Evolutionary conservation across 2,113 vertebrate genomes (phyloP).

Genomic region (Ovis canadensis): DNA sequence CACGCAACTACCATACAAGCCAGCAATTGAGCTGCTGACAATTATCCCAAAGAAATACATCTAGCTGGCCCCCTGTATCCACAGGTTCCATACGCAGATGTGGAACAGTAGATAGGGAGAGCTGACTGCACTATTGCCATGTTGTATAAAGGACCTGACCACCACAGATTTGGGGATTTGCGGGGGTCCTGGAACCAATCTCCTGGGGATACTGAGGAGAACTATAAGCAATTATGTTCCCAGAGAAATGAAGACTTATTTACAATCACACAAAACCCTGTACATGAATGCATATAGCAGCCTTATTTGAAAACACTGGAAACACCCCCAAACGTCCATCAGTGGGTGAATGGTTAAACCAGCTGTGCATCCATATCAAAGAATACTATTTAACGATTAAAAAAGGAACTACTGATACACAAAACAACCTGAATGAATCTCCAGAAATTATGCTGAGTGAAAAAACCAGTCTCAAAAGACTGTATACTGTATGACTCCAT

Average conservation of each 20-base stretch:
- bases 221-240: background rate
- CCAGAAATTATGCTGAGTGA: background rate
- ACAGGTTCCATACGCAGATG: background rate
- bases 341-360: background rate
- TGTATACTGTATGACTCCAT: background rate
- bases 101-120: background rate
- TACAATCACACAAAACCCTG: background rate
- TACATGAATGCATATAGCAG: background rate
- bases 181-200: background rate
- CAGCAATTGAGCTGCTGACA: background rate
- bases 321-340: background rate
- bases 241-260: background rate
- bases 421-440: background rate
- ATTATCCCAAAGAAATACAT: background rate
- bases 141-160: background rate
- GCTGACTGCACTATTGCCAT: background rate
- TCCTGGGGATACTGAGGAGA: background rate
- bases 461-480: background rate
- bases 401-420: background rate
- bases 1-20: background rate
- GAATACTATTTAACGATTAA: background rate
- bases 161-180: background rate
- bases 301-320: background rate
- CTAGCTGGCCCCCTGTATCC: background rate
- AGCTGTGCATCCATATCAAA: background rate